Evolutionary conservation across 2,888 invertebrate species (phyloP).

Genomic region (Phortica okadai): DNA sequence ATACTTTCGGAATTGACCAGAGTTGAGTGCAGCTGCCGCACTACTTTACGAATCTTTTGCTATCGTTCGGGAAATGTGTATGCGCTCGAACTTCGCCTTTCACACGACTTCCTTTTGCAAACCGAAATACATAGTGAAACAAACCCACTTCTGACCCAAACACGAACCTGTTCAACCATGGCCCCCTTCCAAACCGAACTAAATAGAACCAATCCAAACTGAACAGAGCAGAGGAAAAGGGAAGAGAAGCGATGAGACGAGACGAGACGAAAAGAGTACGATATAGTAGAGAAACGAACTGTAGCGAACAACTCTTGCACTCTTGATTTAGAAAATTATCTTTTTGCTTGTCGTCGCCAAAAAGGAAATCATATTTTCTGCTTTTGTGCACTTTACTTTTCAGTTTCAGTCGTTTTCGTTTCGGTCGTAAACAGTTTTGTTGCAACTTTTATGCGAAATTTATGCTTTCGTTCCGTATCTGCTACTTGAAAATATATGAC

Average conservation of each 20-base stretch:
- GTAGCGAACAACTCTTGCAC: constrained; percentile 9
- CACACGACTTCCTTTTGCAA: background rate
- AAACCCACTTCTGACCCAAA: background rate
- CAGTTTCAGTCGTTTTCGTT: constrained; percentile 49
- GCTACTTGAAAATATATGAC: constrained; percentile 58
- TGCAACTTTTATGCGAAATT: constrained; percentile 72
- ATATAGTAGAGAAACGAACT: background rate
- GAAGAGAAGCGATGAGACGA: too few species aligned
- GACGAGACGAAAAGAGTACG: background rate
- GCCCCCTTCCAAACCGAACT: background rate
- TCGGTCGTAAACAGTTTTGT: constrained; percentile 67
- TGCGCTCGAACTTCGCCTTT: background rate
- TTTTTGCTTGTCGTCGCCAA: constrained; percentile 71
- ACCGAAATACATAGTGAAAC: background rate
- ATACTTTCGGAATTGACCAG: constrained; percentile 9
- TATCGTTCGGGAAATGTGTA: constrained; percentile 40
- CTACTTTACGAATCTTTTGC: constrained; percentile 47
- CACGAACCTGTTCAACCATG: background rate
- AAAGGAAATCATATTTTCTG: constrained; percentile 75
- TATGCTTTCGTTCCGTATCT: constrained; percentile 66
- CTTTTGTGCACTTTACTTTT: constrained; percentile 73
- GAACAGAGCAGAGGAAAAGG: background rate
- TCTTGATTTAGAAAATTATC: constrained; percentile 70
- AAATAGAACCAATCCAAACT: constrained; percentile 7
- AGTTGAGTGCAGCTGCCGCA: constrained; percentile 57